Conservation (phyloP, 1,140 invertebrate species). For the Ectropis grisescens region DNA sequence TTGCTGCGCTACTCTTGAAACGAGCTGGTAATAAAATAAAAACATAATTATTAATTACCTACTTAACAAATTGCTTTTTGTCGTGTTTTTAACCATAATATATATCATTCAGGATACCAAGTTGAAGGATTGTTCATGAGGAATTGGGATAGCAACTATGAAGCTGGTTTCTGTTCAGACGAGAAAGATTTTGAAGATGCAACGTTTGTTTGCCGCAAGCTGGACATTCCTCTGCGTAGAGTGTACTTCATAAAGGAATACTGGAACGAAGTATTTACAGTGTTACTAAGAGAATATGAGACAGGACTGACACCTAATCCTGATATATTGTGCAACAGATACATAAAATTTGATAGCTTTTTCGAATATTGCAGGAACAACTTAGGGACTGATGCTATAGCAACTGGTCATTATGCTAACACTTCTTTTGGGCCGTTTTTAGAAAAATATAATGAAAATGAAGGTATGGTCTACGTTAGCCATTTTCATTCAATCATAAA, state of each 20-base stretch:
- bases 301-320: constrained; percentile 93
- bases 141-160: constrained; percentile 94
- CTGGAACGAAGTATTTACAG: constrained; percentile 96
- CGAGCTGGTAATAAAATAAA: constrained; percentile 85
- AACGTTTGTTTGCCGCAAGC: constrained; percentile 80
- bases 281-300: constrained; percentile 88
- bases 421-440: constrained; percentile 84
- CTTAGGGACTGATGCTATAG: constrained; percentile 88
- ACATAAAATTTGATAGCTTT: constrained; percentile 95
- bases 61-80: too few relatives aligned
- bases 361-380: constrained; percentile 82
- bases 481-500: too few relatives aligned
- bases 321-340: constrained; percentile 94
- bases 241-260: constrained; percentile 97
- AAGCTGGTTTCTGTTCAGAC: constrained; percentile 84
- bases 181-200: constrained; percentile 92
- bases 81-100: too few relatives aligned
- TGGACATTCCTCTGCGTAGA: constrained; percentile 82
- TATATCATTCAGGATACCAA: constrained; percentile 80
- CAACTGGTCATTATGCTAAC: constrained; percentile 97
- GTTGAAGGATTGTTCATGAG: constrained; percentile 93
- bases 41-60: too few relatives aligned
- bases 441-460: constrained; percentile 73
- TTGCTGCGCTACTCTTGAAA: constrained; percentile 88
- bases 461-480: too few relatives aligned